Base-by-base conservation (phyloP, 2,888 invertebrate genomes). In the Dugesia japonica region DNA sequence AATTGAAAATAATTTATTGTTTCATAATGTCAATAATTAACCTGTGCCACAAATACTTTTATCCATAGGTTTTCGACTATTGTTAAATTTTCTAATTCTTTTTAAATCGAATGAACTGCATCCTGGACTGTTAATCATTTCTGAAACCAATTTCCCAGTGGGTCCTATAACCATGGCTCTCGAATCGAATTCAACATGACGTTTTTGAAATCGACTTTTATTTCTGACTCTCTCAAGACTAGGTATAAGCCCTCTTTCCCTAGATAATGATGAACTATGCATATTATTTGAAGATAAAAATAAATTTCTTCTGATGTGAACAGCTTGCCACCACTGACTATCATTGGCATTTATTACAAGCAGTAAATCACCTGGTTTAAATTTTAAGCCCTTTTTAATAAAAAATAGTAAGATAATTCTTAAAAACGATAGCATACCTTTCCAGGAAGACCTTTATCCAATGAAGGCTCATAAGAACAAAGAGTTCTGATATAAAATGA, bases 81-180 rank as follows among this genome's bases (percentile, higher is more conserved):
- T 56, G 17, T 56, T 56, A 56, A 56, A 56, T n/a, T 56, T 56
- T n/a, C 56, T 56, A n/a, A 56, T n/a, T 56, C 56, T 56, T 56
- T 56, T 56, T 56, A 56, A 56, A 56, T 56, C 56, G 23, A 56
- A 56, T 23, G 56, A 56, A 56, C 56, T 56, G 23, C 56, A 56
- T n/a, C 56, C 56, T 56, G 56, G 56, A 23, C 56, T 56, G n/a
- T 56, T 56, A 56, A 56, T 56, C 56, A 56, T 56, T 56, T 56
- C 56, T 56, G 56, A 56, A n/a, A 56, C 56, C 17, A 56, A 56
- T n/a, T 56, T 56, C n/a, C 56, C 56, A 13, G 56, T 56, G 17
- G 56, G 56, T 4, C 56, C 56, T 56, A 56, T 56, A 20, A 56
- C 56, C 56, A 56, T 56, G 4, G 56, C 56, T 56, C n/a, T 56